These are phyloP conservation scores for Drosophila koepferae DNA, from an alignment of 2,888 invertebrate genomes.

Conservation along the genomic window DNA sequence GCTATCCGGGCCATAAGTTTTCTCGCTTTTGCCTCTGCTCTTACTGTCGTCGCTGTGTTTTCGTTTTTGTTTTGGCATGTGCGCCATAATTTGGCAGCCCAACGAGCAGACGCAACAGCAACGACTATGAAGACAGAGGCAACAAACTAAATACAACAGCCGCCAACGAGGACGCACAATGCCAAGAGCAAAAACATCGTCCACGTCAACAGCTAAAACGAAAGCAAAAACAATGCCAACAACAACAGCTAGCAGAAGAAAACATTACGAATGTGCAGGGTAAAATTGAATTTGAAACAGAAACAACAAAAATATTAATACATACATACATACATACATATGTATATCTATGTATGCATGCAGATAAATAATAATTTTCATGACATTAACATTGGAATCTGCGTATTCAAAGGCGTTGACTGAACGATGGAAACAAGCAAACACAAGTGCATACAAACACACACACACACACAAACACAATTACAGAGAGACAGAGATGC, in stretches of 20 bases:
- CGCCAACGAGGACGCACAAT: slow-evolving; percentile 58
- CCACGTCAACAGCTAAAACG: slow-evolving; percentile 41
- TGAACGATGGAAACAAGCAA: slow-evolving; percentile 44
- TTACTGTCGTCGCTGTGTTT: slow-evolving; percentile 16
- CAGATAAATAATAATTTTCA: slow-evolving; percentile 63
- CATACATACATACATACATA: not conserved
- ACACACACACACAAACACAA: not conserved
- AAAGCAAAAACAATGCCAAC: slow-evolving; percentile 22
- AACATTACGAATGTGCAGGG: slow-evolving; percentile 22
- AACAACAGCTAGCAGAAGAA: not conserved
- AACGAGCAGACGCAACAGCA: slow-evolving; percentile 40
- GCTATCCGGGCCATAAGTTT: slow-evolving; percentile 33
- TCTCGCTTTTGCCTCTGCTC: slow-evolving; percentile 11
- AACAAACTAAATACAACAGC: slow-evolving; percentile 47
- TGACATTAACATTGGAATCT: slow-evolving; percentile 77
- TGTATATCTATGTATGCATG: not conserved
- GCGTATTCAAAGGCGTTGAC: slow-evolving; percentile 54
- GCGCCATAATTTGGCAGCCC: slow-evolving; percentile 52
- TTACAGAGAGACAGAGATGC: slow-evolving; percentile 23
- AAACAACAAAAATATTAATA: slow-evolving; percentile 29
- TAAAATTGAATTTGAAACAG: slow-evolving; percentile 45
- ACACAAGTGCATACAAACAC: slow-evolving; percentile 8
- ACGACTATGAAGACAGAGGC: slow-evolving; percentile 25
- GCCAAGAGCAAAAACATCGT: slow-evolving; percentile 61
- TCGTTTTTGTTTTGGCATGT: slow-evolving; percentile 37